Evolutionary conservation across 2,888 invertebrate species (phyloP).

Genomic region (Thecophora atra): DNA sequence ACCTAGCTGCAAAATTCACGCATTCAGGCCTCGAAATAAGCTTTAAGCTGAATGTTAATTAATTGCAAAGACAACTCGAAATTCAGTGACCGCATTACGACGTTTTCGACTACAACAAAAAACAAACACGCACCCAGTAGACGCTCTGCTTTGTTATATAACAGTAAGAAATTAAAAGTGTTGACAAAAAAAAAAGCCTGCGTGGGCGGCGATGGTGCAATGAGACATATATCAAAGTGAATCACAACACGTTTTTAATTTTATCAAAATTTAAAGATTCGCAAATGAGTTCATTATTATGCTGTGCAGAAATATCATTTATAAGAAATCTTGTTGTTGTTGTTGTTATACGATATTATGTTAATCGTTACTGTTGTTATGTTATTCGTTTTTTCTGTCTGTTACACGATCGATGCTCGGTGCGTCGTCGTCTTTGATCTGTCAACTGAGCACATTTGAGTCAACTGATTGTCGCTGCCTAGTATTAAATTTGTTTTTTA

Average conservation of each 20-base stretch:
- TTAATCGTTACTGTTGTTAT: too few species aligned
- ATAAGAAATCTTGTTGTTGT: not conserved
- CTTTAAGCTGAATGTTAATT: conserved; percentile 23
- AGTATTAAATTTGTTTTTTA: not conserved
- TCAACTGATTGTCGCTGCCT: too few species aligned
- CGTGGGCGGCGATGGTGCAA: conserved; percentile 15
- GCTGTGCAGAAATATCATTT: not conserved
- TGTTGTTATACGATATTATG: not conserved
- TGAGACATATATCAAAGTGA: not conserved
- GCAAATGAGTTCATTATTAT: too few species aligned
- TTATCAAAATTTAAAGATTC: too few species aligned
- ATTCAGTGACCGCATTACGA: conserved; percentile 27
- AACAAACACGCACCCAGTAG: not conserved
- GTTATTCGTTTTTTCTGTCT: too few species aligned
- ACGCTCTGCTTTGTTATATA: not conserved
- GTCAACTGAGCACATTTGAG: too few species aligned
- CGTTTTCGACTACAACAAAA: conserved; percentile 15
- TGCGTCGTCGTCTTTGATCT: not conserved
- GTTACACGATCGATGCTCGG: too few species aligned
- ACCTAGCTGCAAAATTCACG: conserved; percentile 3
- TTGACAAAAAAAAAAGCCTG: not conserved
- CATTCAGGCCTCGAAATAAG: conserved; percentile 3
- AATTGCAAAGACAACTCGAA: conserved; percentile 32
- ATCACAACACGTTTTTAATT: too few species aligned
- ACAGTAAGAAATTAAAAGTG: not conserved